Conservation (phyloP, 2,888 invertebrate species). For the Nomada flava region DNA sequence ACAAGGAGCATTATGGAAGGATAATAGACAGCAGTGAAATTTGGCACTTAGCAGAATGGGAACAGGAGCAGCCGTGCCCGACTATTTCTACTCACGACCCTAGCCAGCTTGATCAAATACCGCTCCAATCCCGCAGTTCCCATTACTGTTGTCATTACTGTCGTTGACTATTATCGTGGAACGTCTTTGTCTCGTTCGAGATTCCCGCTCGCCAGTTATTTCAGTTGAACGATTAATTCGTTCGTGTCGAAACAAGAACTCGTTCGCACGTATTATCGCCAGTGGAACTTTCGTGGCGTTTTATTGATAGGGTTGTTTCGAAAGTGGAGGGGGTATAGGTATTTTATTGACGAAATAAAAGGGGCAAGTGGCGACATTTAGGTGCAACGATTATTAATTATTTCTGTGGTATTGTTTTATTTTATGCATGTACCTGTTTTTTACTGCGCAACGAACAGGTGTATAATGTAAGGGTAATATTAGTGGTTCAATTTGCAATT, state of each 20-base stretch:
- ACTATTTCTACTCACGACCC: slow-evolving; percentile 71
- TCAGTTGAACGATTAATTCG: neutral
- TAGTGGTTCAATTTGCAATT: too few species aligned
- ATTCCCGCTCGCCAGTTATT: slow-evolving; percentile 18
- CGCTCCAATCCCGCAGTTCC: slow-evolving; percentile 67
- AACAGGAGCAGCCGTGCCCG: slow-evolving; percentile 77
- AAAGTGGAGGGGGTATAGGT: too few species aligned
- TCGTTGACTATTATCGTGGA: slow-evolving; percentile 58
- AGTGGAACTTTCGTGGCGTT: neutral
- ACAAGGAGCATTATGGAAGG: slow-evolving; percentile 52
- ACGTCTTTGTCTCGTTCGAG: slow-evolving; percentile 11
- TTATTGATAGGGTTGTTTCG: neutral
- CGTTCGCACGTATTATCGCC: neutral
- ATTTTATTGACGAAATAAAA: too few species aligned
- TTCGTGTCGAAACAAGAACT: neutral
- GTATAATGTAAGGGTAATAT: too few species aligned
- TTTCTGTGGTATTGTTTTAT: too few species aligned
- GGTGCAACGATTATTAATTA: too few species aligned
- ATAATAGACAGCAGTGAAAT: slow-evolving; percentile 72
- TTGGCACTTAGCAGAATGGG: slow-evolving; percentile 76
- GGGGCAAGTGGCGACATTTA: too few species aligned
- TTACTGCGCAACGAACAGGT: too few species aligned
- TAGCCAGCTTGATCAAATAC: slow-evolving; percentile 71
- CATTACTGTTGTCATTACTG: slow-evolving; percentile 66
- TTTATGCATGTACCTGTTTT: too few species aligned